A percentile compares a stretch with the other conserved stretches of the same genome.
These are phyloP conservation scores for Polyodon spathula DNA, from an alignment of 2,113 vertebrate genomes.

Conservation along the genomic window DNA sequence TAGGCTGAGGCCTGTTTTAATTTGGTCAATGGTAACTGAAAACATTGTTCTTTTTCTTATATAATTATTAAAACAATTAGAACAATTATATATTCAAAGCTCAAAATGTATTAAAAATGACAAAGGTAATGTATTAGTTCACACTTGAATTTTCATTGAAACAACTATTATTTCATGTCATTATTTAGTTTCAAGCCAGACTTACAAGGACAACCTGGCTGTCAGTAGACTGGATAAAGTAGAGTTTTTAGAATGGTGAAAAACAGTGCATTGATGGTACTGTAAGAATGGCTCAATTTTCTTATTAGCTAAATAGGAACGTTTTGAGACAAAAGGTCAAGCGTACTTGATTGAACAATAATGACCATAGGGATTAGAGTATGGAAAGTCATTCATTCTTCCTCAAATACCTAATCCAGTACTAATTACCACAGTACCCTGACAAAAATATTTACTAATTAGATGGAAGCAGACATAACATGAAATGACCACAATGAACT, in stretches of 20 bases:
- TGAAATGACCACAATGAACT: conserved; percentile 14
- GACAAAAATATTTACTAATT: conserved; percentile 11
- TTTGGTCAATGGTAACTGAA: neutral
- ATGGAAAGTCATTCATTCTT: neutral
- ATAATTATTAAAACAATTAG: neutral
- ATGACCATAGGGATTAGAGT: conserved; percentile 14
- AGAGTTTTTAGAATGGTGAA: neutral
- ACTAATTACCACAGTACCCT: conserved; percentile 18
- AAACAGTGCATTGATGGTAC: conserved; percentile 11
- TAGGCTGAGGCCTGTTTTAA: neutral
- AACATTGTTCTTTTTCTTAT: neutral
- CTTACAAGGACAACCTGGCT: no score
- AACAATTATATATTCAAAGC: neutral
- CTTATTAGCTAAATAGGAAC: conserved; percentile 20
- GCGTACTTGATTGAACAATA: neutral
- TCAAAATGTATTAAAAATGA: neutral
- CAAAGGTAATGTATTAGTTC: neutral
- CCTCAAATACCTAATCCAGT: conserved; percentile 9
- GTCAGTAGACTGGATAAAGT: no score
- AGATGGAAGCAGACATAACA: conserved; percentile 1
- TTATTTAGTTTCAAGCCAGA: no score
- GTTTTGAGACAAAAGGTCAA: conserved; percentile 6
- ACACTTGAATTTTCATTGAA: neutral
- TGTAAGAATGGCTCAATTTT: conserved; percentile 19
- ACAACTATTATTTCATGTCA: no score